Conservation (phyloP, 2,888 invertebrate species). For the Tillus elongatus region DNA sequence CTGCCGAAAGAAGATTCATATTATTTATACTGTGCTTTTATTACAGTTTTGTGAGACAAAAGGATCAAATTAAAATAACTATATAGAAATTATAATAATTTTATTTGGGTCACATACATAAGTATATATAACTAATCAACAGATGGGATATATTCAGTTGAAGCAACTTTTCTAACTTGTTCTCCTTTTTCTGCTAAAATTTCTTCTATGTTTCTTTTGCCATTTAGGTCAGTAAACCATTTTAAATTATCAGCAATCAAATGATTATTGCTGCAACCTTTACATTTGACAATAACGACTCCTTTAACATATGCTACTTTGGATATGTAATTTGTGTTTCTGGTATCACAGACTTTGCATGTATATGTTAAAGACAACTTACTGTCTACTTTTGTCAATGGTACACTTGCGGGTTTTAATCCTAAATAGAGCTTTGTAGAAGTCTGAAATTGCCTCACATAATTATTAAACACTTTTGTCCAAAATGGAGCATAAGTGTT, state of each 20-base stretch:
- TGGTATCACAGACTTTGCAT: constrained; percentile 77
- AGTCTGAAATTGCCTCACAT: too few relatives aligned
- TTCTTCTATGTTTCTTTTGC: constrained; percentile 80
- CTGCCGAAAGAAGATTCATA: too few relatives aligned
- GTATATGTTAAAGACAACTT: constrained; percentile 72
- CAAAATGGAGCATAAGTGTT: too few relatives aligned
- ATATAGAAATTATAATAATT: too few relatives aligned
- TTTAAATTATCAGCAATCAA: constrained; percentile 93
- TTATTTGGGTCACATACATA: too few relatives aligned
- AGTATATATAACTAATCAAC: too few relatives aligned
- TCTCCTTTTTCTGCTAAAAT: constrained; percentile 84
- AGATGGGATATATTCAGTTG: constrained; percentile 3
- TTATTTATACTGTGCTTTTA: too few relatives aligned
- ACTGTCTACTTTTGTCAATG: constrained; percentile 39
- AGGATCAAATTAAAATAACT: too few relatives aligned
- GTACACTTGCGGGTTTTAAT: too few relatives aligned
- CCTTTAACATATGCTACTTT: constrained; percentile 80
- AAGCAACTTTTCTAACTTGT: constrained; percentile 50
- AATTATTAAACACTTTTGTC: too few relatives aligned
- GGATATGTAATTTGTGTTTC: constrained; percentile 72
- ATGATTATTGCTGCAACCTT: constrained; percentile 81
- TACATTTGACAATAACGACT: constrained; percentile 85
- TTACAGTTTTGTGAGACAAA: too few relatives aligned
- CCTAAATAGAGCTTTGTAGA: too few relatives aligned
- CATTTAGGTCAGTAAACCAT: constrained; percentile 79